Evolutionary conservation across 2,113 vertebrate genomes (phyloP), one percentile per base, ranked within the genome.

Genomic region (Sitta europaea): DNA sequence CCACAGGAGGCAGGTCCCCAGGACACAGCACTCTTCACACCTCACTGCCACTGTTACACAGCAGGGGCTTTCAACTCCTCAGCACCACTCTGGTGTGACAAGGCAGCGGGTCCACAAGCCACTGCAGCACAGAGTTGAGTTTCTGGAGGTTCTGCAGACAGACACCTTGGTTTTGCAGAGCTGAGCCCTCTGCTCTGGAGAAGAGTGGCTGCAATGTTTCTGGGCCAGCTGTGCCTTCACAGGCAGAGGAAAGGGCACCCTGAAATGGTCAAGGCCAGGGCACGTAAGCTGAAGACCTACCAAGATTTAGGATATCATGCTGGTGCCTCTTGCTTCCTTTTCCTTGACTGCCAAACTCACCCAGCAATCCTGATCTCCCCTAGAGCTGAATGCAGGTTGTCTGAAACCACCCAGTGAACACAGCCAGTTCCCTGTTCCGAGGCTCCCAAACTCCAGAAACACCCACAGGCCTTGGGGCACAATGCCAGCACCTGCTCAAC

Each of bases 401-500:
- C 27, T 42, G 63, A 59, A 88, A 40, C 5, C 50, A 59, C 2
- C 0, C 9, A 24, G 10, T 5, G 29, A 50, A 57, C 24, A 9
- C 24, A 79, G 58, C 17, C 43, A 66, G 18, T 15, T 43, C 42
- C 70, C 36, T 48, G 14, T 22, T 42, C 53, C 1, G 0, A 42
- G 48, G 31, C 24, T 84, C 62, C 42, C 58, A 31, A 23, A 24
- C 27, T 16, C 50, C 80, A 83, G 43, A 24, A 63, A 76, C 6
- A 22, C 23, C 31, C 1, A 0, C 0, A 2, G 24, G 33, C 50
- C 15, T 10, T 1, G 1, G 36, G 36, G 1, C 0, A 17, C 36
- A 42, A 17, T 3, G 51, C 14, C 8, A 4, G 55, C 51, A 29
- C 27, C 54, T 19, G 33, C 42, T 43, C 31, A 66, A 11, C 33